Base-by-base conservation (phyloP, 1,140 invertebrate genomes). In the Listronotus oregonensis region DNA sequence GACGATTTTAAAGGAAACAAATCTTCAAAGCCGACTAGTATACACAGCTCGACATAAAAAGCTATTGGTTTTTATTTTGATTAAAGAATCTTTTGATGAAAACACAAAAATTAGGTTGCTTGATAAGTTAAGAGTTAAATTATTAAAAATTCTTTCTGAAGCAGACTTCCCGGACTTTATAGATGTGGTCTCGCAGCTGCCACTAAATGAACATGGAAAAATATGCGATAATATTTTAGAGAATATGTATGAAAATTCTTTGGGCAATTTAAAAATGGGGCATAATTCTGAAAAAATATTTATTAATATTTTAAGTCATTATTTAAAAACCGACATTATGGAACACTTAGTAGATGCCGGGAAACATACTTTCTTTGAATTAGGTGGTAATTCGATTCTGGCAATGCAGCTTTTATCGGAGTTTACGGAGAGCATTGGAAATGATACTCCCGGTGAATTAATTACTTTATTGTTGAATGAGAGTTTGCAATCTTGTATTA, bases 161-260 rank as follows among this genome's bases (percentile, higher is more conserved):
- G 50, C 67, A 54, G 72, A 62, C n/a, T 71, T 76, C 73, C 85
- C 85, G 17, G 84, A 87, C 77, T 78, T 77, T 73, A 76, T 88
- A 43, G 71, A 84, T 18, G 69, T 79, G 65, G 72, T 86, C 12
- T 68, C 82, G 17, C 75, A 77, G 34, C 76, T 88, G 47, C 87
- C 87, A 18, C 76, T 85, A 18, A 86, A 82, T 59, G 66, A 72
- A 64, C 85, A 89, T 83, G 87, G 87, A 70, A 87, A 86, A 76
- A 73, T 82, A 51, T 81, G 80, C 60, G 81, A 79, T 70, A 65
- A 70, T 46, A 71, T 77, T 11, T 65, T 83, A 43, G 52, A 68
- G 62, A 55, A 49, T 50, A 57, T 63, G 11, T 67, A 69, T 58
- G 39, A 61, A 34, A 64, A 68, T 40, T 8, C 31, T 32, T n/a